Evolutionary conservation across 2,888 invertebrate species (phyloP).

Genomic region (Leuctra nigra): DNA sequence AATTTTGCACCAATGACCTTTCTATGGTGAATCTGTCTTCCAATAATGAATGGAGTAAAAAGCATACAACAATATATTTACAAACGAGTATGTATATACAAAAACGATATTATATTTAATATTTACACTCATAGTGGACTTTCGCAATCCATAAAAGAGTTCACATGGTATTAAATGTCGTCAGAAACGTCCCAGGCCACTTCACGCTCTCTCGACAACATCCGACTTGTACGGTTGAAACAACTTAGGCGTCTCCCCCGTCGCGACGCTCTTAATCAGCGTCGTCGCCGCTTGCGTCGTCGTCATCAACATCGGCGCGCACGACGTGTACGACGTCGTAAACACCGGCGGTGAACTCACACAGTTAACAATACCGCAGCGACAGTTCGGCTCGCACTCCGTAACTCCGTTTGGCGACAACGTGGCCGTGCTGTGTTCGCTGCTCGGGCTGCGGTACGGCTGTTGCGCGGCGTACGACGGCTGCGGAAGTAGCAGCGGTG

Average conservation of each 20-base stretch:
- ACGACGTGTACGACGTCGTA: constrained; percentile 28
- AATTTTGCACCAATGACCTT: too few relatives aligned
- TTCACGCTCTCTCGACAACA: background rate
- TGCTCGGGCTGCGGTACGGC: constrained; percentile 7
- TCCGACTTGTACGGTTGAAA: constrained; percentile 70
- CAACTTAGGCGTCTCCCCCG: constrained; percentile 49
- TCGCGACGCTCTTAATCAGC: constrained; percentile 33
- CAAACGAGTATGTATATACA: too few relatives aligned
- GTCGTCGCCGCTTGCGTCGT: constrained; percentile 33
- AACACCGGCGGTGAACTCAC: constrained; percentile 31
- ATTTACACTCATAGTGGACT: too few relatives aligned
- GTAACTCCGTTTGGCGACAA: constrained; percentile 8
- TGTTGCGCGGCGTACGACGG: background rate
- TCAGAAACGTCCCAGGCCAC: too few relatives aligned
- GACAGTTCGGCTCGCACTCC: constrained; percentile 18
- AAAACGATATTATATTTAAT: too few relatives aligned
- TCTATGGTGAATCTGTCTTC: too few relatives aligned
- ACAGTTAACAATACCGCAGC: constrained; percentile 48
- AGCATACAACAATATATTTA: too few relatives aligned
- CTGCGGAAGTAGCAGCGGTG: constrained; percentile 14
- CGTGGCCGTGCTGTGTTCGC: background rate
- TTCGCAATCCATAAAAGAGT: too few relatives aligned
- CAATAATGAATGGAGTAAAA: too few relatives aligned
- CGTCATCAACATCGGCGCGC: constrained; percentile 27
- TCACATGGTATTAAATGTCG: too few relatives aligned